Conservation (phyloP, 2,113 vertebrate species). For the Aepyceros melampus region DNA sequence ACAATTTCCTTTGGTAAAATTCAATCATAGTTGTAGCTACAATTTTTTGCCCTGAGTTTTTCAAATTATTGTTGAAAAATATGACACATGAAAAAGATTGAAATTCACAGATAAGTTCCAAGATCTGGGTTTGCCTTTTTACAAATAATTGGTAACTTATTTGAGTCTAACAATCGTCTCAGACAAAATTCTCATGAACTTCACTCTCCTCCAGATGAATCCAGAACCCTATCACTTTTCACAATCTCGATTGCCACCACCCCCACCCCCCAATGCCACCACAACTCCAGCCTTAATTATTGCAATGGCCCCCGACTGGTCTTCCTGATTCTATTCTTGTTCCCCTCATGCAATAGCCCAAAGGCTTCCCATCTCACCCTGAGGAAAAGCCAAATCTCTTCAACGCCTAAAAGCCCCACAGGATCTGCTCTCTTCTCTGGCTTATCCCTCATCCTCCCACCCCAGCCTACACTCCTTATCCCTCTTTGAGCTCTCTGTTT, state of each 20-base stretch:
- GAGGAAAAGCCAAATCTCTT: background rate
- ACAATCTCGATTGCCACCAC: background rate
- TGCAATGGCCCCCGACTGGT: background rate
- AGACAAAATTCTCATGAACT: background rate
- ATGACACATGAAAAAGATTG: background rate
- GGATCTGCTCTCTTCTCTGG: background rate
- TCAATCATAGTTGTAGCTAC: background rate
- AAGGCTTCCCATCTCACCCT: background rate
- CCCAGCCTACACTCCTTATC: background rate
- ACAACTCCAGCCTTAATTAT: background rate
- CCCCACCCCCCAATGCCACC: rapidly evolving
- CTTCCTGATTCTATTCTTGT: background rate
- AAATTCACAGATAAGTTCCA: background rate
- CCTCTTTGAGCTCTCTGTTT: background rate
- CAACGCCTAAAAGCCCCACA: background rate
- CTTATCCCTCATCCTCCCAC: background rate
- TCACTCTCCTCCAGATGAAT: background rate
- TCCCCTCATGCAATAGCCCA: background rate
- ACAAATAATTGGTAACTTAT: background rate
- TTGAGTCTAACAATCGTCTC: background rate
- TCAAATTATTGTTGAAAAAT: background rate
- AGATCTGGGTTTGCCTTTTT: background rate
- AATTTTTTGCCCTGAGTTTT: background rate
- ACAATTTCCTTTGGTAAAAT: background rate
- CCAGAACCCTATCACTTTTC: background rate